Evolutionary conservation across 35 echinoderm and acorn worm species (phyloP), one percentile per base, ranked within the genome.

Genomic region (Heliocidaris erythrogramma): DNA sequence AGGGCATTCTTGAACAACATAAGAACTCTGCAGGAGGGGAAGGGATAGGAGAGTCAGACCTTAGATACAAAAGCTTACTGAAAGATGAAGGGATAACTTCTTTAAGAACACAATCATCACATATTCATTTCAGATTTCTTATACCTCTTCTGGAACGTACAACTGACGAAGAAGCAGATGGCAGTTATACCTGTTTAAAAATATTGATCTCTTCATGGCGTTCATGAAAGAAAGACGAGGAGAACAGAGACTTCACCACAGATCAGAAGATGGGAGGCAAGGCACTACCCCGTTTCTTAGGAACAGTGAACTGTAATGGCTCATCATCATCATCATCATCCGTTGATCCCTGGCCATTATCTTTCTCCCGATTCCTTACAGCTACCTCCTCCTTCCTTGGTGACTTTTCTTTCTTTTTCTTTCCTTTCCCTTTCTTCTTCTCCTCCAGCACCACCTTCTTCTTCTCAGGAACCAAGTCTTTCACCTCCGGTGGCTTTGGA

Each of bases 241-340:
- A 14, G 52, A 56, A 12, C 52, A 11, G 52, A 11, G 52, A 56
- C 52, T 14, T 21, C n/a, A 60, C 21, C 9, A 49, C 7, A 1
- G 12, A 27, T 96, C 84, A 96, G 85, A 96, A 96, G 30, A 96
- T 96, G 29, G 95, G 95, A 27, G 95, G 95, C 27, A 96, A 60
- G 24, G 93, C 60, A 60, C 5, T 89, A 4, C 31, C 91, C 48
- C 50, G 17, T 65, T 94, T 96, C 92, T 88, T 96, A 7, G 85
- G 92, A 59, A 92, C 49, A 86, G 48, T 27, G 50, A 78, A 61
- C 18, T 30, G 30, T 13, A 50, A 21, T 8, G 47, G 32, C 78
- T 87, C 30, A 52, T 49, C 94, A n/a, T n/a, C n/a, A 21, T 94
- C 49, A 48, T 24, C 30, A 48, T 27, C 30, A 48, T 48, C 69